A percentile compares a stretch with the other conserved stretches of the same genome.
These are phyloP conservation scores for Sinohyriopsis cumingii DNA, from an alignment of 2,888 invertebrate species.

Conservation along the genomic window DNA sequence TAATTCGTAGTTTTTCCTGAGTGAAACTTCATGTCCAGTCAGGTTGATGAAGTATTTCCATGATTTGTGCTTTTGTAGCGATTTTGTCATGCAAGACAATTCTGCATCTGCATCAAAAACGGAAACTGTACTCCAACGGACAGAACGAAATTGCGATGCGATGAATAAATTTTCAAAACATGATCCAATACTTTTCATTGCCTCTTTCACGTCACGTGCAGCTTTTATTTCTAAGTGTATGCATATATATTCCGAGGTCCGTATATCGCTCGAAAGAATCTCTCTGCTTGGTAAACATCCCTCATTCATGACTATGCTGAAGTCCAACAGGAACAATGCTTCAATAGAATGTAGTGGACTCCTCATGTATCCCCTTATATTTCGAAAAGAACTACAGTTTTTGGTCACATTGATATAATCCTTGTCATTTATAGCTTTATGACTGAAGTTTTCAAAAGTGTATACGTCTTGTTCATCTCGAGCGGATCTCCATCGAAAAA, in stretches of 20 bases:
- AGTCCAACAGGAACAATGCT: conserved; percentile 52
- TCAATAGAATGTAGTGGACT: conserved; percentile 11
- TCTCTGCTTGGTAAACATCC: conserved; percentile 46
- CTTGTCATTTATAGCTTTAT: no score
- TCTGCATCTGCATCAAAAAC: no score
- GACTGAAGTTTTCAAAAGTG: no score
- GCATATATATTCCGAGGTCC: conserved; percentile 62
- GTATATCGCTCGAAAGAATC: conserved; percentile 57
- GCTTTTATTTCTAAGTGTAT: conserved; percentile 58
- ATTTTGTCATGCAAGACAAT: no score
- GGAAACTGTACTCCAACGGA: no score
- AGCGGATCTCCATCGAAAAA: no score
- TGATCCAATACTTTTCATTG: conserved; percentile 28
- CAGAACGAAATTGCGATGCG: conserved; percentile 13
- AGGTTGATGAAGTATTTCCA: no score
- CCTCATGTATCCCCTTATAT: conserved; percentile 33
- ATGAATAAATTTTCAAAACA: conserved; percentile 59
- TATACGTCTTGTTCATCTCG: no score
- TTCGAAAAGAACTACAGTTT: no score
- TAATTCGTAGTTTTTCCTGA: conserved; percentile 63
- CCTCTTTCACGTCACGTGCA: conserved; percentile 16
- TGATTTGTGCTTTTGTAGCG: no score
- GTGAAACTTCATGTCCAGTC: conserved; percentile 58
- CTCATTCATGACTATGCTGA: conserved; percentile 50
- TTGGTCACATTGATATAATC: no score